Evolutionary conservation across 92 coral and sea anemone species (phyloP).

Genomic region (Bergia puertoricense): DNA sequence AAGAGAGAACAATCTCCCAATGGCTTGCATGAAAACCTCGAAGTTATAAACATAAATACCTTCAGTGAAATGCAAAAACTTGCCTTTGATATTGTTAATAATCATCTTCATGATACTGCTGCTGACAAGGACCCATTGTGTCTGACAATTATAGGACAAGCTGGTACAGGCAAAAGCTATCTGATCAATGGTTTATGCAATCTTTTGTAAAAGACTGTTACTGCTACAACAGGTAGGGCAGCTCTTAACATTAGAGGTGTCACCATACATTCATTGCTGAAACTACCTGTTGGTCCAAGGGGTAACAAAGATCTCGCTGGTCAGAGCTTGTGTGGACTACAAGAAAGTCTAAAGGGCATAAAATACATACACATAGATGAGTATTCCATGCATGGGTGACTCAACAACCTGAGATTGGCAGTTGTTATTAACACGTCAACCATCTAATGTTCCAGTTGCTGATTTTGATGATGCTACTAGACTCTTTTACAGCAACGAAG

Average conservation of each 20-base stretch:
- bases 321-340: background rate
- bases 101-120: too few species aligned
- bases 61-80: too few species aligned
- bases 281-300: background rate
- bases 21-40: too few species aligned
- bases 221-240: constrained; percentile 6
- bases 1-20: constrained; percentile 3
- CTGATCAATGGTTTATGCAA: too few species aligned
- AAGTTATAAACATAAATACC: too few species aligned
- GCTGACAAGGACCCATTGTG: too few species aligned
- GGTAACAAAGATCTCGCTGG: background rate
- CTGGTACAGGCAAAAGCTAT: too few species aligned
- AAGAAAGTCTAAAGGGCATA: background rate
- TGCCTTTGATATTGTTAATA: too few species aligned
- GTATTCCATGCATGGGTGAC: constrained; percentile 52
- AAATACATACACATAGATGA: constrained; percentile 20
- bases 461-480: constrained; percentile 44
- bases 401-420: constrained; percentile 40
- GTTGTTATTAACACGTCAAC: constrained; percentile 35
- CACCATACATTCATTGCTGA: constrained; percentile 4
- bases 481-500: constrained; percentile 38
- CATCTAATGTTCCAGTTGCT: constrained; percentile 33
- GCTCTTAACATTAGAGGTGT: constrained; percentile 1
- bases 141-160: too few species aligned
- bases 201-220: too few species aligned